Evolutionary conservation across 2,888 invertebrate species (phyloP).

Genomic region (Limenitis camilla): DNA sequence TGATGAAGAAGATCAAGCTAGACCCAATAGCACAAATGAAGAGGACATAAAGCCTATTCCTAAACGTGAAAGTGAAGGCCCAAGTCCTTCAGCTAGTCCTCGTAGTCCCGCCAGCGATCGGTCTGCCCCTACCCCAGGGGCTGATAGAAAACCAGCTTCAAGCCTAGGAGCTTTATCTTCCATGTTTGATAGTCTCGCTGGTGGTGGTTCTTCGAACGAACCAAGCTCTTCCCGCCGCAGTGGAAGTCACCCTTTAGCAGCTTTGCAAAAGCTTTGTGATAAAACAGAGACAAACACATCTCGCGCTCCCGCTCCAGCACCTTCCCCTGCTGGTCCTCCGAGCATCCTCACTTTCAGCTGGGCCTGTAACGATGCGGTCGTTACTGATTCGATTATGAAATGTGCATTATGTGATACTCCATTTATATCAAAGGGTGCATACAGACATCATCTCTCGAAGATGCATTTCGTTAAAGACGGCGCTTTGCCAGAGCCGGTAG

Average conservation of each 20-base stretch:
- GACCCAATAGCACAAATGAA: slow-evolving; percentile 53
- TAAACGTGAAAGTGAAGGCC: slow-evolving; percentile 73
- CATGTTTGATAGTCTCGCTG: slow-evolving; percentile 91
- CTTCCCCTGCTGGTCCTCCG: slow-evolving; percentile 81
- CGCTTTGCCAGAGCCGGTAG: slow-evolving; percentile 84
- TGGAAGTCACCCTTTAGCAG: slow-evolving; percentile 93
- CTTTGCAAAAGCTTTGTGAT: slow-evolving; percentile 95
- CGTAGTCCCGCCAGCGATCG: slow-evolving; percentile 86
- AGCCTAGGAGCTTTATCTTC: slow-evolving; percentile 89
- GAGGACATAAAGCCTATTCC: slow-evolving; percentile 57
- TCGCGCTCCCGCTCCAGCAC: slow-evolving; percentile 68
- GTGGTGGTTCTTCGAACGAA: slow-evolving; percentile 60
- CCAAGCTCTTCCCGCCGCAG: slow-evolving; percentile 78
- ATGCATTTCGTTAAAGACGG: slow-evolving; percentile 96
- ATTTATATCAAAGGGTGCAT: slow-evolving; percentile 97
- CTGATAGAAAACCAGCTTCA: slow-evolving; percentile 76
- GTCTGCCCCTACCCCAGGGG: slow-evolving; percentile 81
- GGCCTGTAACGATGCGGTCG: slow-evolving; percentile 94
- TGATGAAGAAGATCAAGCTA: slow-evolving; percentile 74
- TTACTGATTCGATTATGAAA: slow-evolving; percentile 93
- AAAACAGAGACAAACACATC: slow-evolving; percentile 89
- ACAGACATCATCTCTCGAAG: slow-evolving; percentile 95
- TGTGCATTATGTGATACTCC: slow-evolving; percentile 96
- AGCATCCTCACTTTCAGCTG: slow-evolving; percentile 93
- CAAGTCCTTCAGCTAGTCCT: slow-evolving; percentile 77